phyloP scores from a whole-genome alignment of 1,140 invertebrate genomes.

The Drosophila fuyamai region DNA sequence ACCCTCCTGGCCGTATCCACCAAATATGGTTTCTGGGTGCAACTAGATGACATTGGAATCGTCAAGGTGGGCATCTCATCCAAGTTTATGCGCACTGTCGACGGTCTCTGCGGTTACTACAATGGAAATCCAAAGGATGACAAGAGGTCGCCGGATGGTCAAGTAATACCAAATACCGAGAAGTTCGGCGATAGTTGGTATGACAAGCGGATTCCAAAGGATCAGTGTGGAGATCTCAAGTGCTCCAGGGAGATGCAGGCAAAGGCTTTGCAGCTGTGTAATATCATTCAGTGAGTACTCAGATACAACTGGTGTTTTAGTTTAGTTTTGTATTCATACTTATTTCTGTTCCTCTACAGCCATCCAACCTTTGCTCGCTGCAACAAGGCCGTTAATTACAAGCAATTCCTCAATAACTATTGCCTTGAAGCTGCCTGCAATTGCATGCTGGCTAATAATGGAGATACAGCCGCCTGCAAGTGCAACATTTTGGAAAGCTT shows the following conservation, averaged over 20 bases:
- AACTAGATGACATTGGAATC: conserved; percentile 89
- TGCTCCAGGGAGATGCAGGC: conserved; percentile 87
- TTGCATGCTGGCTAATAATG: conserved; percentile 86
- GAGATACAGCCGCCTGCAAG: conserved; percentile 87
- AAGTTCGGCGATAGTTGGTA: conserved; percentile 92
- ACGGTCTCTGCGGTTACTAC: conserved; percentile 92
- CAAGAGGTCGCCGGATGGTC: conserved; percentile 89
- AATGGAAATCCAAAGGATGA: conserved; percentile 89
- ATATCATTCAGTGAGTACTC: conserved; percentile 85
- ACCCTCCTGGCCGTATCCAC: conserved; percentile 89
- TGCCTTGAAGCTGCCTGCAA: conserved; percentile 91
- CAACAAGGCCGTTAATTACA: conserved; percentile 86
- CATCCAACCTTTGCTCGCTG: conserved; percentile 88
- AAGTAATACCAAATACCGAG: conserved; percentile 86
- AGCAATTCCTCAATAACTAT: conserved; percentile 88
- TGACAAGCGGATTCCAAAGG: conserved; percentile 85
- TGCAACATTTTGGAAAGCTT: conserved; percentile 89
- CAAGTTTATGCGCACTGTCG: conserved; percentile 87
- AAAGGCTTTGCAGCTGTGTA: conserved; percentile 88
- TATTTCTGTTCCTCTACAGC: conserved; percentile 16
- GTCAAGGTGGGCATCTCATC: conserved; percentile 89
- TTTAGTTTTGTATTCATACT: too few relatives aligned
- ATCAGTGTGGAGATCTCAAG: conserved; percentile 86
- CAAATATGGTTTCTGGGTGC: conserved; percentile 89
- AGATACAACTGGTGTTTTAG: too few relatives aligned